phyloP scores from a whole-genome alignment of 2,888 invertebrate genomes.

The Argyresthia albistria region DNA sequence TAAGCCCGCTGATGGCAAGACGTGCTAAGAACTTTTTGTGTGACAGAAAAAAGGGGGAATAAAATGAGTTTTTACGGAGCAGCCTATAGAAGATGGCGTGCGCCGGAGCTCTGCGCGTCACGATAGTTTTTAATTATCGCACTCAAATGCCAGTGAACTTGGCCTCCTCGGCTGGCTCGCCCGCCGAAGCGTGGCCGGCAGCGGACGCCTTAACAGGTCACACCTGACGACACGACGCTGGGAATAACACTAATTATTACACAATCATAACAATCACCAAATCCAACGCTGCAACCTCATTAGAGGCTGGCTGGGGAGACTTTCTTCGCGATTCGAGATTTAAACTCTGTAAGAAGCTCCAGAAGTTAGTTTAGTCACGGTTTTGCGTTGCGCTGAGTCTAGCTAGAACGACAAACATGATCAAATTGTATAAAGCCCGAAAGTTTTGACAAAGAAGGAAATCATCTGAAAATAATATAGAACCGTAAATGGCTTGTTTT shows the following conservation, averaged over 20 bases:
- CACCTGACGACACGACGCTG: conserved; percentile 38
- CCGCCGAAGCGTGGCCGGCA: conserved; percentile 40
- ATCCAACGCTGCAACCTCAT: not conserved
- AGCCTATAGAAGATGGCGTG: conserved; percentile 59
- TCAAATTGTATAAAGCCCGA: too few relatives aligned
- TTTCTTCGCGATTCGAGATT: too few relatives aligned
- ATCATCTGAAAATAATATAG: too few relatives aligned
- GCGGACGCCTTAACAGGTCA: conserved; percentile 56
- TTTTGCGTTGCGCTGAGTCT: too few relatives aligned
- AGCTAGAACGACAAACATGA: too few relatives aligned
- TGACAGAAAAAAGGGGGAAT: not conserved
- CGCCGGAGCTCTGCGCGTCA: conserved; percentile 48
- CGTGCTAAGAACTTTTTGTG: not conserved
- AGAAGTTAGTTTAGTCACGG: too few relatives aligned
- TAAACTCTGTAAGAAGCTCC: too few relatives aligned
- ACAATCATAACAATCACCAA: not conserved
- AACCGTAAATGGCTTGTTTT: too few relatives aligned
- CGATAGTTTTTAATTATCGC: conserved; percentile 71
- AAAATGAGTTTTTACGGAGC: conserved; percentile 15
- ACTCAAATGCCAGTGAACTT: conserved; percentile 72
- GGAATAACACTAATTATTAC: conserved; percentile 4
- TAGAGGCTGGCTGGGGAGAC: too few relatives aligned
- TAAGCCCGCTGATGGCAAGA: too few relatives aligned
- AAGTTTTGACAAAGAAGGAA: too few relatives aligned
- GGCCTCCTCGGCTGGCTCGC: conserved; percentile 38